Evolutionary conservation across 2,888 invertebrate species (phyloP).

Genomic region (Phyto melanocephala): DNA sequence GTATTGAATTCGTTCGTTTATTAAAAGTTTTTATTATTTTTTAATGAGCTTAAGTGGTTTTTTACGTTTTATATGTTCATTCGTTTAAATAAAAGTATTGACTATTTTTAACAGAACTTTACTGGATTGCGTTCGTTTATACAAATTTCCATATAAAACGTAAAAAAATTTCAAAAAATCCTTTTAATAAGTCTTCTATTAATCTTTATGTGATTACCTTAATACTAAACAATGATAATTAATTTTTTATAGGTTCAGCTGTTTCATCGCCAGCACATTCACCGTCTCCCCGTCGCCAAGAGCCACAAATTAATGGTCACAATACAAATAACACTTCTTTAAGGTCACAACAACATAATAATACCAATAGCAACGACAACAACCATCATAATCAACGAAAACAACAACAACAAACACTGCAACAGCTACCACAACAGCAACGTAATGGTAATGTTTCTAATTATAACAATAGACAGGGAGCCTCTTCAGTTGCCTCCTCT

Average conservation of each 20-base stretch:
- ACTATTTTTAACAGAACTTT: too few species aligned
- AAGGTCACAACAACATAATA: slow-evolving; percentile 46
- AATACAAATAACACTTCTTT: slow-evolving; percentile 51
- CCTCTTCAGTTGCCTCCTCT: slow-evolving; percentile 83
- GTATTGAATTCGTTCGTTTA: too few species aligned
- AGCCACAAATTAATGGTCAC: slow-evolving; percentile 80
- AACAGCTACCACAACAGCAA: slow-evolving; percentile 48
- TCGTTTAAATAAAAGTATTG: too few species aligned
- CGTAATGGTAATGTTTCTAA: slow-evolving; percentile 56
- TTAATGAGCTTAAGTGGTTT: too few species aligned
- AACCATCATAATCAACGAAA: slow-evolving; percentile 66
- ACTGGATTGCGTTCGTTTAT: too few species aligned
- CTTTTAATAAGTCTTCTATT: too few species aligned
- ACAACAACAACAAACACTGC: slow-evolving; percentile 74
- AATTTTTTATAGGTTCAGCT: slow-evolving; percentile 71
- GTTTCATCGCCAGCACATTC: slow-evolving; percentile 81
- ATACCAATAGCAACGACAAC: slow-evolving; percentile 16
- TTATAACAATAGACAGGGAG: slow-evolving; percentile 69
- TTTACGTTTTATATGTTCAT: too few species aligned
- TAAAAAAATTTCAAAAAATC: too few species aligned
- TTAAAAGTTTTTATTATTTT: too few species aligned
- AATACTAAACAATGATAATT: too few species aligned
- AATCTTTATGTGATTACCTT: too few species aligned
- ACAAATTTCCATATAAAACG: too few species aligned
- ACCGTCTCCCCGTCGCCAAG: slow-evolving; percentile 85